Base-by-base conservation (phyloP, 2,888 invertebrate genomes). In the Odontocolon sp. region DNA sequence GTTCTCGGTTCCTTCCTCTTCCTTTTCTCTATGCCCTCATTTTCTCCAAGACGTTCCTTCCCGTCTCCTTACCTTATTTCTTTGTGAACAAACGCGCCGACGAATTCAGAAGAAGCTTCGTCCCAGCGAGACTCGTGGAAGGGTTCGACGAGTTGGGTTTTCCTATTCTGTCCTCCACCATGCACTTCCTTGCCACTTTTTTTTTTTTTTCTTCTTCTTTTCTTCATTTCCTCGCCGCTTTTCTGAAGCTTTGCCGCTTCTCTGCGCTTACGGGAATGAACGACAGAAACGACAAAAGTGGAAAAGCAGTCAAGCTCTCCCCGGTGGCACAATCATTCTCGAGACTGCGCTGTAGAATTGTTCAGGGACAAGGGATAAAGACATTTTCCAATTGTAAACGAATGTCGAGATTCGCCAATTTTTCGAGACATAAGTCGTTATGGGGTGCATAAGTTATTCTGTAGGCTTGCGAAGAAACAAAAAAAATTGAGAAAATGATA, bases 321-420 rank as follows among this genome's bases (percentile, higher is more conserved):
- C 23, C 11, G 33, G 21, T 36, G 11, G 11, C 36, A 4, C 21
- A 14, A 57, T 26, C 40, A 14, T 26, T 3, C 38, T 23, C 38
- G 23, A 21, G 14, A 6, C 23, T 3, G 40, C 26, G 40, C 26
- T 28, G 28, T 9, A 28, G 28, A 5, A 28, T 52, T 9, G 2
- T 26, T 38, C 8, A 11, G 14, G 11, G 23, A 38, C 11, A 38
- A 40, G 23, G 36, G 26, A 14, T 6, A 26, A 4, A 14, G 21
- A 57, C 38, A 26, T 57, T 14, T 40, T 14, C 18, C 40, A 57
- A 57, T 57, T 57, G 57, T 40, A 57, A 57, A 57, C 23, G 40
- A 52, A 52, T 52, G 28, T n/a, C 28, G 28, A 14, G 50, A 14
- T 52, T 52, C 16, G 8, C 1, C 57, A 14, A 40, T 57, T 33